A percentile compares a stretch with the other conserved stretches of the same genome.
Conservation (phyloP, 2,888 invertebrate genomes). For the Plebejus melissa region DNA sequence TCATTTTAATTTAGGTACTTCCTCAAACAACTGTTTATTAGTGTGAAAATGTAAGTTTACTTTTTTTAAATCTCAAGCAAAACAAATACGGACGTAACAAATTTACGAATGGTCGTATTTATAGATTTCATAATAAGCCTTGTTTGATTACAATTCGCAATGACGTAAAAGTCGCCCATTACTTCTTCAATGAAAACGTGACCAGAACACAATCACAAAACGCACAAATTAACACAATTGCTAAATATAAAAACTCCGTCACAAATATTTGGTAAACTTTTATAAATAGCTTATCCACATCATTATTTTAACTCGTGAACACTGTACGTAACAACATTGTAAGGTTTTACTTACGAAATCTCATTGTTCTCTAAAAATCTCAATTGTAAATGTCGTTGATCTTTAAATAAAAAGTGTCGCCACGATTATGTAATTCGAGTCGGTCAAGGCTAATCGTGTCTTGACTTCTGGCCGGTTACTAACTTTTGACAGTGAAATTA, state of each 20-base stretch:
- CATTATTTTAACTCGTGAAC: background rate
- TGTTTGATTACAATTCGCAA: background rate
- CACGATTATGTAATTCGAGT: constrained; percentile 28
- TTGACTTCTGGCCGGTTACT: background rate
- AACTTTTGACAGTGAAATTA: constrained; percentile 11
- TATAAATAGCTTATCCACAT: constrained; percentile 2
- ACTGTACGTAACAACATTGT: background rate
- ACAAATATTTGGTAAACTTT: background rate
- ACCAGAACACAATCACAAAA: background rate
- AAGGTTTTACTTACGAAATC: constrained; percentile 16
- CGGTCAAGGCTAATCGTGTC: constrained; percentile 28
- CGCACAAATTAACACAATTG: background rate
- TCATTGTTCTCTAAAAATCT: constrained; percentile 21
- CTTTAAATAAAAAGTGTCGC: constrained; percentile 29
- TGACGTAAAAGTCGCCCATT: background rate
- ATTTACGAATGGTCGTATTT: no score
- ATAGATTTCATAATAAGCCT: background rate
- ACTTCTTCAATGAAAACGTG: background rate
- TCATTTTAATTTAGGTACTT: no score
- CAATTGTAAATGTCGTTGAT: constrained; percentile 25
- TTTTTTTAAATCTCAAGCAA: no score
- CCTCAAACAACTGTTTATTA: no score
- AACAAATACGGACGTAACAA: no score
- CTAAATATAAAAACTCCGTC: background rate
- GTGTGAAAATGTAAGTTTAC: no score